Evolutionary conservation across 1,140 invertebrate genomes (phyloP).

Genomic region (Lepidurus arcticus): DNA sequence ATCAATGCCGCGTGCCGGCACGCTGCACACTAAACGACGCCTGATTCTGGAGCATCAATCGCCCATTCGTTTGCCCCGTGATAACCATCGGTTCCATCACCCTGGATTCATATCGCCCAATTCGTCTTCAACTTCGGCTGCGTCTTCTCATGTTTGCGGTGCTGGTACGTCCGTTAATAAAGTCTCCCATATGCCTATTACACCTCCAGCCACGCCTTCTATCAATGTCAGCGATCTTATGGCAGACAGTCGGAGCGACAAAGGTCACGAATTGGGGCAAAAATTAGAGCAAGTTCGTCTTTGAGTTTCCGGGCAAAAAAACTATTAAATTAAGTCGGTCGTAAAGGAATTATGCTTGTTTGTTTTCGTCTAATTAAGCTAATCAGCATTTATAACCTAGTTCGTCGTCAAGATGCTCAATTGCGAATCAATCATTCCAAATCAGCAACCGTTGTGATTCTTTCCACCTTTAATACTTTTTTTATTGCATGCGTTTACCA

Average conservation of each 20-base stretch:
- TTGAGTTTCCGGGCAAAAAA: not conserved
- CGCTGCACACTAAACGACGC: not conserved
- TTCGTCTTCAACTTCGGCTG: not conserved
- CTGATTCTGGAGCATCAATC: not conserved
- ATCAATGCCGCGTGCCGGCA: not conserved
- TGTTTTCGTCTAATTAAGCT: not conserved
- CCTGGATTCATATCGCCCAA: not conserved
- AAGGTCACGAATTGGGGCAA: not conserved
- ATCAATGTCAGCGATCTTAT: not conserved
- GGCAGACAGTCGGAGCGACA: not conserved
- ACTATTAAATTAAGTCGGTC: not conserved
- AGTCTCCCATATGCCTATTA: not conserved
- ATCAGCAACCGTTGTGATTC: not conserved
- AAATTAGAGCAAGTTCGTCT: not conserved
- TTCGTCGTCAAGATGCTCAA: not conserved
- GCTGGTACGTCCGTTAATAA: not conserved
- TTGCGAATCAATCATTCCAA: not conserved
- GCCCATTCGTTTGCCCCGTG: not conserved
- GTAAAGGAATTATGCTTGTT: not conserved
- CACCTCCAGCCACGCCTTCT: not conserved
- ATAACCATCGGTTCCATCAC: not conserved
- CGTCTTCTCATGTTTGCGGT: not conserved
- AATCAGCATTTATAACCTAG: not conserved
- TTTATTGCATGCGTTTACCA: not conserved
- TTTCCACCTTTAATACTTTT: not conserved